phyloP scores from a whole-genome alignment of 2,113 vertebrate species.

The Caranx ignobilis region DNA sequence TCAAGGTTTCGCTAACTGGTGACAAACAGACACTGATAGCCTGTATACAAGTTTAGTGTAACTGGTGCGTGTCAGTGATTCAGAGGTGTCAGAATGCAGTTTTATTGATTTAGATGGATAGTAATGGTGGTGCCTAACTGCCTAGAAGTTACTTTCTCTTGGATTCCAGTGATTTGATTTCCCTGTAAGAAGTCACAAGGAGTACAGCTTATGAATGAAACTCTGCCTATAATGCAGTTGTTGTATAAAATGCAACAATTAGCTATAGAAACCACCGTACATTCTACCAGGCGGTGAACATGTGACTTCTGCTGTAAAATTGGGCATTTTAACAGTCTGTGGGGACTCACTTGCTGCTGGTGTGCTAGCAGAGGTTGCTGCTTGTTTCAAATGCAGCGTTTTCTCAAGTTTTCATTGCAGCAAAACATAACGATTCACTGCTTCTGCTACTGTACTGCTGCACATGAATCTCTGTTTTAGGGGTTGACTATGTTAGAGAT shows the following conservation, averaged over 20 bases:
- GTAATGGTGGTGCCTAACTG: background rate
- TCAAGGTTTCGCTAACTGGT: conserved; percentile 21
- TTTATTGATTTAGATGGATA: conserved; percentile 8
- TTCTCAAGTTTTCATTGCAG: background rate
- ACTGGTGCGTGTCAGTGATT: conserved; percentile 33
- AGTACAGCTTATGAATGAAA: background rate
- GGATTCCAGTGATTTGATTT: background rate
- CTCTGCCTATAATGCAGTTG: background rate
- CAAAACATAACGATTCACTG: background rate
- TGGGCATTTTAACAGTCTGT: no score
- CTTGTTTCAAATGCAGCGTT: background rate
- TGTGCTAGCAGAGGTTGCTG: no score
- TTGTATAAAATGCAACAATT: no score
- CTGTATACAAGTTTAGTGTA: background rate
- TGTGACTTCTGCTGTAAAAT: no score
- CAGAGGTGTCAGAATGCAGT: background rate
- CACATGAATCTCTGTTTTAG: background rate
- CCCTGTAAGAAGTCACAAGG: background rate
- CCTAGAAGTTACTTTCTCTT: conserved; percentile 9
- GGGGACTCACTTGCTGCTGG: no score
- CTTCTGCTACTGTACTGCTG: background rate
- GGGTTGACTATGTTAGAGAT: background rate
- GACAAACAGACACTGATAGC: background rate
- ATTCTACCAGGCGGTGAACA: no score
- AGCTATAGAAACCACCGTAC: no score